These are phyloP conservation scores for Geococcyx californianus DNA, from an alignment of 2,113 vertebrate genomes.

Conservation along the genomic window DNA sequence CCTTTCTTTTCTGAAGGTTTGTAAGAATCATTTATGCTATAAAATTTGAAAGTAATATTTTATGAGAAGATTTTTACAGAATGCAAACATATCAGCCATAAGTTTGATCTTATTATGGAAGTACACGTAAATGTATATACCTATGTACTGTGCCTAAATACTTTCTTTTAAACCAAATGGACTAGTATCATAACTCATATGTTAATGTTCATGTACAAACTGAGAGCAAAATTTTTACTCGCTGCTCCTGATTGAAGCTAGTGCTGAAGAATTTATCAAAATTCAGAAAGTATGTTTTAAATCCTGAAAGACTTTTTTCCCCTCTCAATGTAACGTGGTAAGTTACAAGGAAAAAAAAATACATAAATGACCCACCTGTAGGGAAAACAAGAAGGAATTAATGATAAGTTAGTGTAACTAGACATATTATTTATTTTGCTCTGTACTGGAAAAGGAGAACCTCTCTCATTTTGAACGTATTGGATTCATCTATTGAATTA, in stretches of 20 bases:
- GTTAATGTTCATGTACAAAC: background rate
- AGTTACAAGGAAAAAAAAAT: constrained; percentile 61
- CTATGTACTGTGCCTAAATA: constrained; percentile 16
- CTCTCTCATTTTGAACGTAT: background rate
- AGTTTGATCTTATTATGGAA: constrained; percentile 45
- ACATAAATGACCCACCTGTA: constrained; percentile 42
- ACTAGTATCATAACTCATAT: background rate
- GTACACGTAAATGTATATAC: constrained; percentile 12
- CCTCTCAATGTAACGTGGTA: constrained; percentile 68
- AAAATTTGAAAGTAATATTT: background rate
- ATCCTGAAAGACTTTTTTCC: constrained; percentile 56
- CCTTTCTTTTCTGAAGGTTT: constrained; percentile 46
- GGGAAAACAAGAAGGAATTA: constrained; percentile 60
- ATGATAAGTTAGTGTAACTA: constrained; percentile 77
- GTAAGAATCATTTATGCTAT: background rate
- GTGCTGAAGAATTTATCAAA: constrained; percentile 27
- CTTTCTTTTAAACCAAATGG: constrained; percentile 16
- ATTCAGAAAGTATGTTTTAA: constrained; percentile 27
- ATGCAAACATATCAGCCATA: constrained; percentile 27
- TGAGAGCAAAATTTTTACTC: constrained; percentile 12
- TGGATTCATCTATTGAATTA: background rate
- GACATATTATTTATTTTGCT: background rate
- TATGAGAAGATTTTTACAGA: constrained; percentile 1
- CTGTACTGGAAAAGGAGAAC: background rate
- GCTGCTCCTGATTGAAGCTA: background rate